Base-by-base conservation (phyloP, 1,140 invertebrate species). In the Drosophila sulfurigaster region DNA sequence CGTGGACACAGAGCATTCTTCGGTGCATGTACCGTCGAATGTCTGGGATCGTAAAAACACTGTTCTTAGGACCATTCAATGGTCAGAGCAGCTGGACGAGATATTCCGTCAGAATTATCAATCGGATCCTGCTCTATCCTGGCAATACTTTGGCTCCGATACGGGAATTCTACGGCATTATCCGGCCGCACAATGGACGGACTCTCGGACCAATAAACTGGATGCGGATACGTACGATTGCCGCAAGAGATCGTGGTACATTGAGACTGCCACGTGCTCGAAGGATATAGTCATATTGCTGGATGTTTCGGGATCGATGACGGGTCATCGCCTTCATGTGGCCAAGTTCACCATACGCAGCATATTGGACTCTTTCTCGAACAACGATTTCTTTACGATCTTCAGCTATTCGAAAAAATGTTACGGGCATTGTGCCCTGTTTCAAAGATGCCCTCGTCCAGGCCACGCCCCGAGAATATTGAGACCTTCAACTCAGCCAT, bases 301-400 rank as follows among this genome's bases (percentile, higher is more conserved):
- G 45, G 99, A 99, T 92, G 95, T 95, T 43, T 97, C 98, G 65
- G 99, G 99, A n/a, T 99, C 98, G 10, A 99, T 99, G 99, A 96
- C 96, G 16, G 99, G 99, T 1, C 95, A 95, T 85, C 94, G 94
- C 32, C 93, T 94, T 87, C 95, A 95, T 79, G 94, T 95, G 30
- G 95, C 94, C 5, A 93, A 94, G 68, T 93, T 94, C 66, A 98
- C 98, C 0, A 96, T 99, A 57, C 93, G 94, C 11, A 96, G 96
- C 35, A 96, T 99, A 46, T 93, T 99, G 71, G 97, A 99, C 35
- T 99, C 99, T 0, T 95, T 99, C 6, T 99, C 97, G 7, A 99
- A 99, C 88, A 99, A 99, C 93, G 99, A 99, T 93, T 99, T 97
- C 91, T 96, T 99, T 48, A 99, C 99, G 78, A 96, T 99, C 32